Evolutionary conservation across 2,113 vertebrate genomes (phyloP), one percentile per base, ranked within the genome.

Genomic region (Hucho hucho): DNA sequence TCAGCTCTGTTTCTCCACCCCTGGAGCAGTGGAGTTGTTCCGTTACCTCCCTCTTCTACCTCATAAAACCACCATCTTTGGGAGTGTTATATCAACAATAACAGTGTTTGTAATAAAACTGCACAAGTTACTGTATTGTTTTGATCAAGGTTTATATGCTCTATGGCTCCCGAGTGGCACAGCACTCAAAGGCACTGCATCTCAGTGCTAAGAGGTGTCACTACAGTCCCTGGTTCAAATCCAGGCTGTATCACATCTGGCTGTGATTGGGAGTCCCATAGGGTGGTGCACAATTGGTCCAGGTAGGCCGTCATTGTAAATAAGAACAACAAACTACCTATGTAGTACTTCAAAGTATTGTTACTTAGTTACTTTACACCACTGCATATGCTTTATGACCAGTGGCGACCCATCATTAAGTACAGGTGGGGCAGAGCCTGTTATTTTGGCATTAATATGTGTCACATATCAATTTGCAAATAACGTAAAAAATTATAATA

Each of bases 41-140:
- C 71, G 37, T 69, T 86, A 73, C 78, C 89, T 86, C 86, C 86
- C 83, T 86, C 80, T 74, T 81, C 79, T 61, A 77, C 83, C 82
- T 85, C 82, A 82, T 86, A 83, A 75, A 84, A 82, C 80, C 75
- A 70, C 90, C 84, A 90, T 89, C 84, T 91, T 85, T 90, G 83
- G 86, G 82, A 88, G 84, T 77, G 82, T 88, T 83, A 76, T 82
- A 84, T 66, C 78, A 81, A 81, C 77, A 84, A 75, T 58, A 69
- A 86, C 84, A 80, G n/a, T 46, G 75, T 87, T 78, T 78, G 73
- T 74, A 76, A 82, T 82, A 80, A 86, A 79, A 74, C 24, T 37
- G 25, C 32, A 58, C 29, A 64, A 49, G 69, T 79, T 69, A 18
- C 16, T 24, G 24, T 69, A 47, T 11, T 24, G 37, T 69, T 85